A percentile compares a stretch with the other conserved stretches of the same genome.
These are phyloP conservation scores for Remorina albescens DNA, from an alignment of 2,797 vertebrate genomes.

Conservation along the genomic window DNA sequence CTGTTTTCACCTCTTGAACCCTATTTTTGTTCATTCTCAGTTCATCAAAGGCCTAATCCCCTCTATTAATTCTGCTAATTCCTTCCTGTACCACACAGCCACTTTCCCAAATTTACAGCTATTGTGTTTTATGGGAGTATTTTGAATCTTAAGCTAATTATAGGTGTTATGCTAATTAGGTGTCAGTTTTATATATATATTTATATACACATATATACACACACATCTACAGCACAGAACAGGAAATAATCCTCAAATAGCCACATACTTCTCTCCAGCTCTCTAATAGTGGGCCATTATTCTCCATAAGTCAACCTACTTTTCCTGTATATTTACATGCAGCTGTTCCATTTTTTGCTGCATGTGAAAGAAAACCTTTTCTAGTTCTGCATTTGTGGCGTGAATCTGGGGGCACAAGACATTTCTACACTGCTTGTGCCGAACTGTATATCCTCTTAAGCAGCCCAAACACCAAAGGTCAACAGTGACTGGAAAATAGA, in stretches of 20 bases:
- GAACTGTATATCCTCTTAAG: not conserved
- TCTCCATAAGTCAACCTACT: not conserved
- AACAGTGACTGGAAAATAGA: not conserved
- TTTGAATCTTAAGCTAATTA: conserved; percentile 62
- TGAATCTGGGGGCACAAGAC: not conserved
- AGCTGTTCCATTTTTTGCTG: not conserved
- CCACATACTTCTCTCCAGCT: not conserved
- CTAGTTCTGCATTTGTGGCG: not conserved
- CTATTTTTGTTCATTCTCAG: conserved; percentile 58
- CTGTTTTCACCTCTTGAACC: conserved; percentile 55
- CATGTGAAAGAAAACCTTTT: not conserved
- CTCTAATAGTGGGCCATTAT: conserved; percentile 3
- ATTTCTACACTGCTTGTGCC: not conserved
- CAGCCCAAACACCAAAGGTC: not conserved
- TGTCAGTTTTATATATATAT: conserved; percentile 48
- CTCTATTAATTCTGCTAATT: conserved; percentile 59
- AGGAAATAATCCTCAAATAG: conserved; percentile 7
- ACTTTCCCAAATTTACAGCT: conserved; percentile 45
- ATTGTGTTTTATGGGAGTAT: conserved; percentile 33
- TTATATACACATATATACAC: too few species aligned
- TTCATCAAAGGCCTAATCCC: conserved; percentile 63
- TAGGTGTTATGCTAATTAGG: conserved; percentile 60
- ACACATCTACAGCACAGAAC: conserved; percentile 36
- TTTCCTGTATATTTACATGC: not conserved
- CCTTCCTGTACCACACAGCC: conserved; percentile 46